A percentile compares a stretch with the other conserved stretches of the same genome.
These are phyloP conservation scores for Pachliopta kotzebuea DNA, from an alignment of 2,888 invertebrate genomes.

Conservation along the genomic window DNA sequence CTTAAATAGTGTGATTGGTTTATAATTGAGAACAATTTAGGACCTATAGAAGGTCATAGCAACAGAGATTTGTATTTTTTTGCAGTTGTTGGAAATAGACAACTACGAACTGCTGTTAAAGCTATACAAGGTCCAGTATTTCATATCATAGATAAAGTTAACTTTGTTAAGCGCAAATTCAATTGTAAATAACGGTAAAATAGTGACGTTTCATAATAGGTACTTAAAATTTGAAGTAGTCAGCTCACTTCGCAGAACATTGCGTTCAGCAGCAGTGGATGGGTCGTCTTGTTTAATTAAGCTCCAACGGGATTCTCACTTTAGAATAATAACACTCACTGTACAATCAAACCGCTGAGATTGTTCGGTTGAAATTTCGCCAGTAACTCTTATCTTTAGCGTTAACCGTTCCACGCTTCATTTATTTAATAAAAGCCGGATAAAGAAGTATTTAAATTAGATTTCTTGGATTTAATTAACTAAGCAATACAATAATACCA, in stretches of 20 bases:
- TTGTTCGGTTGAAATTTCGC: conserved; percentile 21
- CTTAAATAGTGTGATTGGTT: too few species aligned
- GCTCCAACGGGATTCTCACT: conserved; percentile 11
- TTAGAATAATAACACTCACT: conserved; percentile 18
- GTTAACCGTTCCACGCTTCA: conserved; percentile 2
- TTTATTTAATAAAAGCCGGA: conserved; percentile 1
- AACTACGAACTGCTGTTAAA: too few species aligned
- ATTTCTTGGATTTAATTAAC: not conserved
- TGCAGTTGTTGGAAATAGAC: too few species aligned
- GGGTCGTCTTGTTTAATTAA: conserved; percentile 23
- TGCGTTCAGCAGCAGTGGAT: conserved; percentile 8
- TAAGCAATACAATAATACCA: not conserved
- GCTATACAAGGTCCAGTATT: too few species aligned
- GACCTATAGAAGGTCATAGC: too few species aligned
- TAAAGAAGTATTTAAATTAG: conserved; percentile 2
- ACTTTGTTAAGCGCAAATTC: too few species aligned
- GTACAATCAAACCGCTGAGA: conserved; percentile 24
- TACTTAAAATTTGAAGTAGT: conserved; percentile 11
- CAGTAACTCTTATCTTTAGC: conserved; percentile 21
- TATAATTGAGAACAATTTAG: too few species aligned
- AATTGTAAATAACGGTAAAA: not conserved
- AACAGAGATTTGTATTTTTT: too few species aligned
- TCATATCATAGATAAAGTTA: too few species aligned
- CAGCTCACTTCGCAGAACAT: conserved; percentile 5
- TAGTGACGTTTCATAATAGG: not conserved